Evolutionary conservation across 30 jellyfish, hydroid and myxozoan species (phyloP), one percentile per base, ranked within the genome.

Genomic region (Aurelia sp.): DNA sequence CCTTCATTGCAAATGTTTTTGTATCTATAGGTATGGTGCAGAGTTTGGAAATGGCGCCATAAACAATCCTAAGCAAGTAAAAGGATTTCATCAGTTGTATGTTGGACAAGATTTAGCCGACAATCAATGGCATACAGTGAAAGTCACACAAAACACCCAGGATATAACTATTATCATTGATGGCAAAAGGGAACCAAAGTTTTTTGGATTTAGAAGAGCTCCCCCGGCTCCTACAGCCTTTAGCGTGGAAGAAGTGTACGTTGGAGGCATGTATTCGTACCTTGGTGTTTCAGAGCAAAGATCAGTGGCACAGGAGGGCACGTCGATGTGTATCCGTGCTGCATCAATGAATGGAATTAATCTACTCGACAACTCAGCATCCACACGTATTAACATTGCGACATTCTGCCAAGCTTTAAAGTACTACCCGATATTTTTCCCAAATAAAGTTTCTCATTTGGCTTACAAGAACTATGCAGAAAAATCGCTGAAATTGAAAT

Each of bases 21-120:
- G 55, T 44, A 51, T 15, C 21, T 79, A 50, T 80, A 91, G 98
- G 71, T 90, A 89, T 51, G 98, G 97, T 68, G 98, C 93, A 47
- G 87, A 91, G 20, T 91, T 44, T 91, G 98, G 98, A 13, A 78
- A 80, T 62, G 98, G 98, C 19, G 76, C 88, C 16, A 84, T 78
- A 30, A 91, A 91, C 57, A 78, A 52, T 0, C 90, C 40, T 52
- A 90, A 95, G 22, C 98, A 96, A 20, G 84, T 82, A n/a, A 82
- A 73, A 20, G 98, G 98, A 30, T 86, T 30, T 48, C 94, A 91
- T 72, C 96, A 91, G 47, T 30, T 91, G 87, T 91, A 74, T 63
- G 94, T 91, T 33, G 98, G 96, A 10, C 85, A 62, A 53, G 98
- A 91, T 79, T 62, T 91, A 12, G 98, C 98, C 4, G 98, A 91